phyloP scores from a whole-genome alignment of 2,888 invertebrate species.

The Drosophila neoperkinsi region DNA sequence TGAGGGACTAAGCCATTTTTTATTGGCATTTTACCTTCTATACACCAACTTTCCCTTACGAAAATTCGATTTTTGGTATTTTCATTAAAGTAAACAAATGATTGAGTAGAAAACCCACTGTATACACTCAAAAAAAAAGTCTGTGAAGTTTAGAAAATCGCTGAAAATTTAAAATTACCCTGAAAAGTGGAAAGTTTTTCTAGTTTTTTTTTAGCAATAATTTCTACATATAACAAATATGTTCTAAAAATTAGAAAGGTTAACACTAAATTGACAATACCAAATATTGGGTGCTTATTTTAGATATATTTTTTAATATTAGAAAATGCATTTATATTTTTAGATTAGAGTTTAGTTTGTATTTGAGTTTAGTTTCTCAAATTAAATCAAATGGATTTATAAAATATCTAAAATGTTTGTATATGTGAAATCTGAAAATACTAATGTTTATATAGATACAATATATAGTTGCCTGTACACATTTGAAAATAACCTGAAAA shows the following conservation, averaged over 20 bases:
- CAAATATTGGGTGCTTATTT: not conserved
- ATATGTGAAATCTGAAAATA: not conserved
- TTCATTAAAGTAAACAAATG: not conserved
- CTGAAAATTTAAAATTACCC: not conserved
- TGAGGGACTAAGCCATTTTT: not conserved
- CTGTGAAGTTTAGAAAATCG: not conserved
- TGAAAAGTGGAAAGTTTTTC: not conserved
- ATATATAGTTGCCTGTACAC: not conserved
- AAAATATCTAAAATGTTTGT: not conserved
- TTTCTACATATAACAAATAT: not conserved
- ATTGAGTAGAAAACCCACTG: not conserved
- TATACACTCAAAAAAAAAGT: not conserved
- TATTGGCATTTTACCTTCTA: not conserved
- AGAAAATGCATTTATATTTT: not conserved
- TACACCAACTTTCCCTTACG: not conserved
- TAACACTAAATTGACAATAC: not conserved
- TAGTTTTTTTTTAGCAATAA: not conserved
- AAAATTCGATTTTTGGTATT: not conserved
- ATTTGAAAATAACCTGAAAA: not conserved
- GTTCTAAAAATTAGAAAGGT: not conserved
- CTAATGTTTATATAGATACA: too few relatives aligned
- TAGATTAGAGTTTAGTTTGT: not conserved
- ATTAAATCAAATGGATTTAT: not conserved
- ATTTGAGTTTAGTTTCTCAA: not conserved
- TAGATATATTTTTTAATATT: not conserved